Evolutionary conservation across 2,113 vertebrate genomes (phyloP).

Genomic region (Vicugna pacos): DNA sequence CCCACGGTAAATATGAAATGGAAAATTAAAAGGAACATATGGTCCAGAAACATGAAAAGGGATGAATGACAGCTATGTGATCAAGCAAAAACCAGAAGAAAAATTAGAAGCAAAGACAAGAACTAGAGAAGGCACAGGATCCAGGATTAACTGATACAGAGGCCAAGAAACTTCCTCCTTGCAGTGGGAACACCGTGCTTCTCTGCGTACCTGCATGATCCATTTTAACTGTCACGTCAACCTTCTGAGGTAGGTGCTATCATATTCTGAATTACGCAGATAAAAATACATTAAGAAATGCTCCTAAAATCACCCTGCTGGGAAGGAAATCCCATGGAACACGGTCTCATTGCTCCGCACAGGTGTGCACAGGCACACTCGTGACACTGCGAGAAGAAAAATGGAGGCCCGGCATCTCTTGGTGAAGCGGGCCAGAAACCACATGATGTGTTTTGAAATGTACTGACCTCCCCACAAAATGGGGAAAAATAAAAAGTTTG

Average conservation of each 20-base stretch:
- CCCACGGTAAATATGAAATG: not conserved
- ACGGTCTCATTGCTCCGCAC: rapidly evolving
- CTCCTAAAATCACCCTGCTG: not conserved
- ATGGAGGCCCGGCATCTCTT: not conserved
- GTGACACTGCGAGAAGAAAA: not conserved
- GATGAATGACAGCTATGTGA: not conserved
- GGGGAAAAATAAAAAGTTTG: not conserved
- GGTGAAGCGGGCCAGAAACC: not conserved
- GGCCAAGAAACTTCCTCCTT: not conserved
- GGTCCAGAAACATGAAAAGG: not conserved
- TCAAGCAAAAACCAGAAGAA: not conserved
- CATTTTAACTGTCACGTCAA: not conserved
- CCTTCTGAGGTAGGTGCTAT: not conserved
- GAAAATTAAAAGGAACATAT: not conserved
- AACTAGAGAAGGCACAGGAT: not conserved
- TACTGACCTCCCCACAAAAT: not conserved
- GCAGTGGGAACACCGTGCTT: not conserved
- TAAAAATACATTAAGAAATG: not conserved
- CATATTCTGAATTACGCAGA: not conserved
- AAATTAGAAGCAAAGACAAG: not conserved
- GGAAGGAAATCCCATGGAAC: not conserved
- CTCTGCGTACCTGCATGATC: not conserved
- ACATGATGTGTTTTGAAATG: not conserved
- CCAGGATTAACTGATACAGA: not conserved
- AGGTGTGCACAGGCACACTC: rapidly evolving